Evolutionary conservation across 1,140 invertebrate genomes (phyloP).

Genomic region (Nephotettix cincticeps): DNA sequence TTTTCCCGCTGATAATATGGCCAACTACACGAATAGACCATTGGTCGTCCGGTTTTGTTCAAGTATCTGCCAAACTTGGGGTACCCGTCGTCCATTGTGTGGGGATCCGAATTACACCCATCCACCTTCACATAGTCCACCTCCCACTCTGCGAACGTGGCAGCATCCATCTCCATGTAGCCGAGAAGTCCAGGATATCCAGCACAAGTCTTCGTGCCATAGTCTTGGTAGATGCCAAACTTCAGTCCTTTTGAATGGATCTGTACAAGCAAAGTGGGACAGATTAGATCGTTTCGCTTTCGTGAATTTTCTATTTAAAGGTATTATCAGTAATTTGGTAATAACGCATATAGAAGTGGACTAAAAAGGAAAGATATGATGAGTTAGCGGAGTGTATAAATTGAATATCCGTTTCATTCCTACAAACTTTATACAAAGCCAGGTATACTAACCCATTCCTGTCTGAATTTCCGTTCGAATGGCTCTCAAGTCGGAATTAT

Average conservation of each 20-base stretch:
- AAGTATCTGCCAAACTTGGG: constrained; percentile 46
- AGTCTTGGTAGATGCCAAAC: constrained; percentile 97
- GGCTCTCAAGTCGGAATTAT: no score
- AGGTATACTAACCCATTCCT: no score
- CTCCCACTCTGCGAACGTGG: constrained; percentile 94
- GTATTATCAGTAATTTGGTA: no score
- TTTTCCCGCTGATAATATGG: constrained; percentile 67
- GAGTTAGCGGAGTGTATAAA: no score
- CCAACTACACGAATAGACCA: constrained; percentile 89
- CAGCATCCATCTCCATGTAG: constrained; percentile 80
- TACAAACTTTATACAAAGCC: no score
- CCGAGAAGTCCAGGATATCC: constrained; percentile 93
- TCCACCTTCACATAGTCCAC: constrained; percentile 97
- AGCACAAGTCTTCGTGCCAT: constrained; percentile 91
- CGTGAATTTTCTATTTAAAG: no score
- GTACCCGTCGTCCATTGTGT: constrained; percentile 75
- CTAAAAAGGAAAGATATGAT: no score
- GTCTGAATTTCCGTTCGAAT: no score
- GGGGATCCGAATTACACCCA: constrained; percentile 86
- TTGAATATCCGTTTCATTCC: no score
- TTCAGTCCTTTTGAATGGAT: constrained; percentile 91
- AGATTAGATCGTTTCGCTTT: no score
- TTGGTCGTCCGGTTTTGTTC: constrained; percentile 77
- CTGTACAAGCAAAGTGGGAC: constrained; percentile 62
- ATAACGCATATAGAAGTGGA: no score